A percentile compares a stretch with the other conserved stretches of the same genome.
Conservation (phyloP, 2,113 vertebrate genomes). For the Chloroceryle aenea region DNA sequence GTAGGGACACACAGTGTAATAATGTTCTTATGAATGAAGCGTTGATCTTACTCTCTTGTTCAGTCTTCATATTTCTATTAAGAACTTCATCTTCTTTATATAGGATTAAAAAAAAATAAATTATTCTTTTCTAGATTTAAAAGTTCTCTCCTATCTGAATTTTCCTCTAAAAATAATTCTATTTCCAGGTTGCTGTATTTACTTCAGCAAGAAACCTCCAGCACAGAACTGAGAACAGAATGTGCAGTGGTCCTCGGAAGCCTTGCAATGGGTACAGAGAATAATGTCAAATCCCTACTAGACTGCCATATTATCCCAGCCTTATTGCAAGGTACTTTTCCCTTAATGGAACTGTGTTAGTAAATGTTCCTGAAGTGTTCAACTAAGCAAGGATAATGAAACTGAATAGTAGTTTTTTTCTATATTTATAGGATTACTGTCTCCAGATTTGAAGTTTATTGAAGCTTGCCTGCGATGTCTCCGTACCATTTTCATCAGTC, state of each 20-base stretch:
- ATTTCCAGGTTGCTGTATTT: constrained; percentile 91
- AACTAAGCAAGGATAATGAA: background rate
- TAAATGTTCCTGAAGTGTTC: background rate
- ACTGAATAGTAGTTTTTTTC: background rate
- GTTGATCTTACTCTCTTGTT: background rate
- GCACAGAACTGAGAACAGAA: constrained; percentile 90
- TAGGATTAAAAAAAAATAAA: background rate
- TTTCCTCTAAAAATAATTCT: constrained; percentile 9
- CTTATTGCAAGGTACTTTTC: constrained; percentile 90
- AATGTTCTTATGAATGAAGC: background rate
- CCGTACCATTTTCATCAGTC: constrained; percentile 95
- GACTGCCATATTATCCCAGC: constrained; percentile 99
- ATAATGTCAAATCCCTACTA: constrained; percentile 98
- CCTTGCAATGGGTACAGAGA: constrained; percentile 98
- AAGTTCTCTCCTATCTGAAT: background rate
- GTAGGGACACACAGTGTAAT: background rate
- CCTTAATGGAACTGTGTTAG: background rate
- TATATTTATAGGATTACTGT: constrained; percentile 85
- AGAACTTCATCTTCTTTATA: background rate
- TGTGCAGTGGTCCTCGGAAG: constrained; percentile 96
- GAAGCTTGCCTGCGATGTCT: constrained; percentile 97
- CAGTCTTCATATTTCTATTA: background rate
- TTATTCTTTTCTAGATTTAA: no score
- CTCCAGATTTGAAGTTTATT: constrained; percentile 92
- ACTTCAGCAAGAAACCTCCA: constrained; percentile 95